Percentiles rank a stretch among this genome's conserved stretches.
phyloP scores from a whole-genome alignment of 2,888 invertebrate species.

The Opisthograptis luteolata region DNA sequence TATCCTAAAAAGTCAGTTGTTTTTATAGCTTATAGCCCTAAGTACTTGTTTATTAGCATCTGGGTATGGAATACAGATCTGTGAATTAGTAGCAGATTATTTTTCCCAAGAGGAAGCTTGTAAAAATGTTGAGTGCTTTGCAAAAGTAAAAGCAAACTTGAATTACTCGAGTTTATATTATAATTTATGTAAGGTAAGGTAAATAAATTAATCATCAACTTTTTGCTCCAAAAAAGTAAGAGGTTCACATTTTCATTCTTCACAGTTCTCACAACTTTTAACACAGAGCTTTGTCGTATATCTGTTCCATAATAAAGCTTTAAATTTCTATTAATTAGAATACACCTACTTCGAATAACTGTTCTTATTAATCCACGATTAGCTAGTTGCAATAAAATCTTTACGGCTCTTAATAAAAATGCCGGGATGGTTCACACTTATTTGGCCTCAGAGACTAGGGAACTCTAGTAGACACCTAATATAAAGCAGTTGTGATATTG shows the following conservation, averaged over 20 bases:
- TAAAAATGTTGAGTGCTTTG: too few species aligned
- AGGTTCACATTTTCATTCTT: constrained; percentile 9
- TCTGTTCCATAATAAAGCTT: constrained; percentile 32
- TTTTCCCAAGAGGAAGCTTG: too few species aligned
- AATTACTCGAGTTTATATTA: too few species aligned
- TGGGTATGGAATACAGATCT: too few species aligned
- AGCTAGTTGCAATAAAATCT: constrained; percentile 36
- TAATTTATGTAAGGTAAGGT: too few species aligned
- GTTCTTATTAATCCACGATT: constrained; percentile 38
- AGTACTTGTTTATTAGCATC: too few species aligned
- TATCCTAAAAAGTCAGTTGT: too few species aligned
- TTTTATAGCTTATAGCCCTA: too few species aligned
- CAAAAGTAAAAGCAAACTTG: too few species aligned
- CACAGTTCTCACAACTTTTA: constrained; percentile 10
- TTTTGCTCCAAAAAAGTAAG: too few species aligned
- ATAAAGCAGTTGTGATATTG: not conserved
- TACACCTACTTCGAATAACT: constrained; percentile 38
- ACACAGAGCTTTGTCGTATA: constrained; percentile 21
- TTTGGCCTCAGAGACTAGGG: not conserved
- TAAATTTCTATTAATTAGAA: constrained; percentile 35
- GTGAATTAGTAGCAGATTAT: too few species aligned
- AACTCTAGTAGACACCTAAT: not conserved
- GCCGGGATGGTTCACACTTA: constrained; percentile 35
- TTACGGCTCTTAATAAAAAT: constrained; percentile 35
- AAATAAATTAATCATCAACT: too few species aligned